phyloP scores from a whole-genome alignment of 2,797 vertebrate genomes.

The Triplophysa yarkandensis region DNA sequence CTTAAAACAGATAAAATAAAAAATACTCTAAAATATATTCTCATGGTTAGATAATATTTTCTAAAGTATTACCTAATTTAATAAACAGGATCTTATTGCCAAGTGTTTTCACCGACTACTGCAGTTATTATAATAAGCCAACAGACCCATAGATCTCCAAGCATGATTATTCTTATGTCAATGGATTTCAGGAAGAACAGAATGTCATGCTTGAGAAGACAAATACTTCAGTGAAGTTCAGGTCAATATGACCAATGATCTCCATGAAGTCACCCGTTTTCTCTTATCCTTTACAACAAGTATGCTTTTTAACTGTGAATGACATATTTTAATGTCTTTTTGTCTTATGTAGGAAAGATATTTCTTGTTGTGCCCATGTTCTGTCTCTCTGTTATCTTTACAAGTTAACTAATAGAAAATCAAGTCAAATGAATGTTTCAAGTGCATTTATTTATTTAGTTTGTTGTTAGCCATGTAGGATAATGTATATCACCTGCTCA shows the following conservation, averaged over 20 bases:
- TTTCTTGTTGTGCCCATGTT: not conserved
- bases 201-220: constrained; percentile 38
- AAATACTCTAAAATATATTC: no score
- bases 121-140: no score
- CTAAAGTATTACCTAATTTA: no score
- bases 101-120: no score
- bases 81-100: no score
- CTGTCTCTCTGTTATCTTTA: not conserved
- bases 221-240: constrained; percentile 36
- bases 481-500: not conserved
- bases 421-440: not conserved
- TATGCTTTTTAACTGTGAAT: not conserved
- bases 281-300: not conserved
- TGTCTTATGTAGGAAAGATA: not conserved
- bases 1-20: no score
- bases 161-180: no score
- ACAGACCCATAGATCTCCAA: no score
- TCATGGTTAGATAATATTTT: no score
- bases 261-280: not conserved
- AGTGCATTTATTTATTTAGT: not conserved
- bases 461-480: not conserved
- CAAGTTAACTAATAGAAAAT: not conserved
- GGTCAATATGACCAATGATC: constrained; percentile 16
- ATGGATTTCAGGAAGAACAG: constrained; percentile 38
- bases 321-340: no score